Percentiles rank a stretch among this genome's conserved stretches.
These are phyloP conservation scores for Eueides isabella DNA, from an alignment of 1,140 invertebrate species.

Conservation along the genomic window DNA sequence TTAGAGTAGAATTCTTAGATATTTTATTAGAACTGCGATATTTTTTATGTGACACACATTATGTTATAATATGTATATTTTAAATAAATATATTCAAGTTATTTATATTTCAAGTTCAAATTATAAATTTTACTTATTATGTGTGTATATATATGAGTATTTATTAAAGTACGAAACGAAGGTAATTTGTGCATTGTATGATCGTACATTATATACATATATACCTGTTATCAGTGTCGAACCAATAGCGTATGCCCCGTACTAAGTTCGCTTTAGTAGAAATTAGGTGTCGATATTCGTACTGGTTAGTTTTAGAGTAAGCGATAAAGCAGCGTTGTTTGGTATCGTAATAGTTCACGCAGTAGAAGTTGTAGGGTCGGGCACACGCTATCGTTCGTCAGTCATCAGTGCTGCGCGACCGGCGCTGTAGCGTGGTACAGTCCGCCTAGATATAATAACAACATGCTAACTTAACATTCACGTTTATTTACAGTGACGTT, in stretches of 20 bases:
- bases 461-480: conserved; percentile 58
- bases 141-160: background rate
- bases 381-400: conserved; percentile 73
- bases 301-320: conserved; percentile 26
- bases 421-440: conserved; percentile 66
- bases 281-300: conserved; percentile 9
- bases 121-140: no score
- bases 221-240: conserved; percentile 63
- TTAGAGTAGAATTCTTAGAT: no score
- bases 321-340: conserved; percentile 45
- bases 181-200: background rate
- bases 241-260: conserved; percentile 50
- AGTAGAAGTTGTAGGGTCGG: conserved; percentile 70
- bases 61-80: background rate
- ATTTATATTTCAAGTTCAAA: no score
- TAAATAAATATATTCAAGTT: no score
- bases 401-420: conserved; percentile 71
- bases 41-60: background rate
- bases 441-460: conserved; percentile 45
- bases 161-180: conserved; percentile 10
- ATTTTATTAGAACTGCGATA: background rate
- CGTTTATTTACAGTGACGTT: conserved; percentile 69
- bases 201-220: conserved; percentile 6
- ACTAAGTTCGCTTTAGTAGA: conserved; percentile 43
- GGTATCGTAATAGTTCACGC: conserved; percentile 52